Base-by-base conservation (phyloP, 2,113 vertebrate genomes). In the Menidia beryllina region DNA sequence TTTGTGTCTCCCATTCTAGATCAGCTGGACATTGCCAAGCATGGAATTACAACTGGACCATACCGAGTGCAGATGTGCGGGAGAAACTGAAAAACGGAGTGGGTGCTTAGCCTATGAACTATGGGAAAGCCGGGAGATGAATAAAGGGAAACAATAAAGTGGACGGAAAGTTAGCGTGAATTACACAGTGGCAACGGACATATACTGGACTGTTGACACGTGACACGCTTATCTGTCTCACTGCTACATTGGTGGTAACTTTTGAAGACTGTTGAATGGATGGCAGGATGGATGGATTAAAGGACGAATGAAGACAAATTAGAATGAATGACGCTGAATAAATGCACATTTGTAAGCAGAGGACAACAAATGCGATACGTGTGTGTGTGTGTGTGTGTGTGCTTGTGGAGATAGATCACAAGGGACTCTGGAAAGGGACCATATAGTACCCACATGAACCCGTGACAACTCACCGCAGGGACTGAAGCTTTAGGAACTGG, bases 401-500 rank as follows among this genome's bases (percentile, higher is more conserved):
- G 70, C 68, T 83, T 58, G 85, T 90, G 85, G 92, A 86, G 85
- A 82, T 88, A 78, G 74, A 85, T 87, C 72, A 81, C 54, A 24
- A 81, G 85, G 86, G 79, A 91, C 81, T 83, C 77, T 82, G 61
- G 60, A 78, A 81, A 87, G 83, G 86, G 77, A 90, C 84, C 75
- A 71, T 49, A 25, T n/a, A 82, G 60, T 82, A 82, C 64, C 70
- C 81, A 69, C 72, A 78, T 74, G 69, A 79, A 79, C 68, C 71
- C 53, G 60, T 69, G 82, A 83, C 80, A 81, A 86, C 86, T 84
- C 80, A 87, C 79, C 59, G 65, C 88, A 90, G 77, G 91, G 88
- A 90, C 84, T 69, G 79, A 92, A 89, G 80, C 81, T 89, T 88
- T 81, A 78, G 77, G 69, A 91, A 93, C 90, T 91, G 89, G 93